Base-by-base conservation (phyloP, 2,888 invertebrate species). In the Diplazon laetatorius region DNA sequence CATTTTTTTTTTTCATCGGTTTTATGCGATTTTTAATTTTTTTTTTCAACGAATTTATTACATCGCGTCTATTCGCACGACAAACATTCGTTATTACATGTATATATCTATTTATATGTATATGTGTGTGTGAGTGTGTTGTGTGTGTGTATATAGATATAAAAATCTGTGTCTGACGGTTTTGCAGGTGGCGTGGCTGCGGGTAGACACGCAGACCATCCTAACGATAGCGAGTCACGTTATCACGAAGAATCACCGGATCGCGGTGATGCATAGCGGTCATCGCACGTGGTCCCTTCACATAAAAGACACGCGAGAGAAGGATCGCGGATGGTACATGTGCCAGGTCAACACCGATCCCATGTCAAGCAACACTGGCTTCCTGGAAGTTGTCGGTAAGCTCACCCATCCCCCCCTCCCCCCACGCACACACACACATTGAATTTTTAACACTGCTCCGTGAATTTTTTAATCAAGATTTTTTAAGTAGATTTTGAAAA, bases 361-460 rank as follows among this genome's bases (percentile, higher is more conserved):
- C 16, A 93, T 93, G 93, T 92, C 92, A 82, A 91, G 91, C 83
- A 92, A 91, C 83, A 90, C 90, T 62, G 92, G 92, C 70, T 92
- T 91, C 85, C 90, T 93, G 60, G 92, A 92, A 85, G 92, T 93
- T 68, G 92, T 92, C 52, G 92, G 93, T 92, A 88, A 91, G 87
- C 60, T 1, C 39, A 9, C 16, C 25, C 16, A 37, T 37, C 9
- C 10, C 1, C 39, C 9, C 16, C 25, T n/a, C 25, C 37, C 9
- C 10, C 2, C 30, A 30, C 30, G 30, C 2, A 30, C 2, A 6
- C 30, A 30, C 2, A 5, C 30, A 6, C 30, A 30, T 30, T 6
- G 30, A n/a, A n/a, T n/a, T n/a, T n/a, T n/a, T n/a, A n/a, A n/a
- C n/a, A n/a, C n/a, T n/a, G n/a, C n/a, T n/a, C n/a, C n/a, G n/a